Evolutionary conservation across 2,888 invertebrate genomes (phyloP).

Genomic region (Caenorhabditis sp.): DNA sequence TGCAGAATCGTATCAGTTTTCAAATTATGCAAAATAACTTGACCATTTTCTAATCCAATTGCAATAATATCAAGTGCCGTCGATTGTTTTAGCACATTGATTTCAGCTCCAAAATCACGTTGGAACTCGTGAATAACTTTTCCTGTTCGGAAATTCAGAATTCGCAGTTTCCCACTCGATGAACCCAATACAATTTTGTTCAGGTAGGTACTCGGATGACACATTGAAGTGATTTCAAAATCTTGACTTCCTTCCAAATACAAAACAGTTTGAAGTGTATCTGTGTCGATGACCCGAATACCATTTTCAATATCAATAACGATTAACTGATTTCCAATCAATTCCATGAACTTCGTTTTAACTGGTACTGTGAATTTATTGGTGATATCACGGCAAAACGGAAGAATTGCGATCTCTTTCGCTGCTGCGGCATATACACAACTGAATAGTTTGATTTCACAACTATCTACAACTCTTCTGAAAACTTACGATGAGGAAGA

Average conservation of each 20-base stretch:
- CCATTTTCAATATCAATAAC: constrained; percentile 51
- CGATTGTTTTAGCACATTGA: constrained; percentile 84
- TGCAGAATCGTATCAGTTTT: constrained; percentile 84
- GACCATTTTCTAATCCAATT: constrained; percentile 84
- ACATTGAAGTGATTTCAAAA: constrained; percentile 83
- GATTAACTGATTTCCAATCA: constrained; percentile 11
- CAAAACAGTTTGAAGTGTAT: constrained; percentile 29
- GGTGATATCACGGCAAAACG: constrained; percentile 43
- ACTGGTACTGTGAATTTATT: constrained; percentile 8
- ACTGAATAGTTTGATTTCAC: too few relatives aligned
- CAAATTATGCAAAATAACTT: constrained; percentile 86
- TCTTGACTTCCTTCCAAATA: constrained; percentile 50
- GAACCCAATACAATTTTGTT: constrained; percentile 78
- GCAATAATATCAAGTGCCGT: constrained; percentile 92
- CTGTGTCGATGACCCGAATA: constrained; percentile 53
- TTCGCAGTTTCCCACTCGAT: constrained; percentile 54
- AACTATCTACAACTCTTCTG: too few relatives aligned
- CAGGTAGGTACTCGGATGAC: constrained; percentile 91
- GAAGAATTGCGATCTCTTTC: constrained; percentile 34
- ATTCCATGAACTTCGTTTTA: constrained; percentile 3
- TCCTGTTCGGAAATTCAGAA: constrained; percentile 64
- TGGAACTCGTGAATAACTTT: constrained; percentile 77
- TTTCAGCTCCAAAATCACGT: constrained; percentile 77
- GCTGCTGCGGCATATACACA: constrained; percentile 44
- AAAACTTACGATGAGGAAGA: constrained; percentile 23